These are phyloP conservation scores for Leptestheria dahalacensis DNA, from an alignment of 1,140 invertebrate species.

Conservation along the genomic window DNA sequence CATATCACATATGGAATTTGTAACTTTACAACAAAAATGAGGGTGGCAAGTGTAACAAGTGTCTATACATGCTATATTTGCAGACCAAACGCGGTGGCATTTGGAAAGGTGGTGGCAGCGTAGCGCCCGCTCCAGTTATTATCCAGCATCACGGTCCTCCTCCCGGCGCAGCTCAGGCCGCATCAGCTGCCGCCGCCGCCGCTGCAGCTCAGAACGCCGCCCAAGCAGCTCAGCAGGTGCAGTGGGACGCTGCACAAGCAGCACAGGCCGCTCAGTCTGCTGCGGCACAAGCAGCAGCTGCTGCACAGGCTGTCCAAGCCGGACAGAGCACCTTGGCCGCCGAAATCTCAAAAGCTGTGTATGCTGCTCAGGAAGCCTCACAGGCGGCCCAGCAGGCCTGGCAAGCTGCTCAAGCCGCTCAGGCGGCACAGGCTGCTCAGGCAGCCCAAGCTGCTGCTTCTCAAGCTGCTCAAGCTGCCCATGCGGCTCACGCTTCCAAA, in stretches of 20 bases:
- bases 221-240: conserved; percentile 21
- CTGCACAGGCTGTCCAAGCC: conserved; percentile 20
- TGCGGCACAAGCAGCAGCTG: conserved; percentile 17
- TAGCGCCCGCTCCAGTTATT: neutral
- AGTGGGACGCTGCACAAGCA: conserved; percentile 1
- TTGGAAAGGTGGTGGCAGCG: neutral
- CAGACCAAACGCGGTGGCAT: conserved; percentile 5
- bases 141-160: conserved; percentile 1
- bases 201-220: conserved; percentile 20
- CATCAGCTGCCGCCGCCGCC: conserved; percentile 20
- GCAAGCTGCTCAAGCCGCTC: conserved; percentile 22
- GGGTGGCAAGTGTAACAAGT: too few relatives aligned
- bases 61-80: too few relatives aligned
- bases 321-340: conserved; percentile 18
- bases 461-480: conserved; percentile 10
- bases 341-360: neutral
- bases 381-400: conserved; percentile 20
- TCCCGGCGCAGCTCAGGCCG: conserved; percentile 20
- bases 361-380: conserved; percentile 15
- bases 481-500: conserved; percentile 4
- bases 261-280: neutral
- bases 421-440: conserved; percentile 17
- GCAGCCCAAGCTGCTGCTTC: conserved; percentile 18
- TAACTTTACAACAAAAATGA: too few relatives aligned
- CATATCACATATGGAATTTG: too few relatives aligned